These are phyloP conservation scores for Theretra japonica DNA, from an alignment of 2,888 invertebrate species.

Conservation along the genomic window DNA sequence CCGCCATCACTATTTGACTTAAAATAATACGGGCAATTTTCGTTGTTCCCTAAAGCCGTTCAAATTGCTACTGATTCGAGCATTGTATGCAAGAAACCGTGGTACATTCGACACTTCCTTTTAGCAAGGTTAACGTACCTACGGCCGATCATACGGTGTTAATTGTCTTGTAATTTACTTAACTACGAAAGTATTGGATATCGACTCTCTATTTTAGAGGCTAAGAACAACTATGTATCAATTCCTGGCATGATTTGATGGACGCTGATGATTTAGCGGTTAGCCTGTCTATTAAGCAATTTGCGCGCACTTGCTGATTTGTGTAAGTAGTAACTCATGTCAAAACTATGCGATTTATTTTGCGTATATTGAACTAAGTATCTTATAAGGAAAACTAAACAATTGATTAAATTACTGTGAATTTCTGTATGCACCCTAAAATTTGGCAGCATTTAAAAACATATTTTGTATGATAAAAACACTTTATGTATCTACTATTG, in stretches of 20 bases:
- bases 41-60: constrained; percentile 50
- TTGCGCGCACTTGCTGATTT: too few species aligned
- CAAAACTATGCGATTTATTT: too few species aligned
- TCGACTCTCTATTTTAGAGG: constrained; percentile 2
- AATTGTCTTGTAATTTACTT: constrained; percentile 22
- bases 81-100: constrained; percentile 49
- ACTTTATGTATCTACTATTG: too few species aligned
- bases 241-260: neutral
- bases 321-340: too few species aligned
- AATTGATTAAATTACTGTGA: too few species aligned
- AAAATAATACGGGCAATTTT: constrained; percentile 51
- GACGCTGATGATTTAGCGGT: neutral
- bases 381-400: too few species aligned
- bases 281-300: neutral
- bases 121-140: constrained; percentile 54
- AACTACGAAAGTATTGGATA: constrained; percentile 19
- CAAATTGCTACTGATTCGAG: constrained; percentile 51
- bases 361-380: too few species aligned
- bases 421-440: too few species aligned
- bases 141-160: neutral
- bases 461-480: too few species aligned
- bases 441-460: too few species aligned
- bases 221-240: constrained; percentile 1
- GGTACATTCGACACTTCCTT: constrained; percentile 61
- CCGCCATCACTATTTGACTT: constrained; percentile 55